Conservation (phyloP, 2,797 vertebrate species). For the Oreochromis grahami region DNA sequence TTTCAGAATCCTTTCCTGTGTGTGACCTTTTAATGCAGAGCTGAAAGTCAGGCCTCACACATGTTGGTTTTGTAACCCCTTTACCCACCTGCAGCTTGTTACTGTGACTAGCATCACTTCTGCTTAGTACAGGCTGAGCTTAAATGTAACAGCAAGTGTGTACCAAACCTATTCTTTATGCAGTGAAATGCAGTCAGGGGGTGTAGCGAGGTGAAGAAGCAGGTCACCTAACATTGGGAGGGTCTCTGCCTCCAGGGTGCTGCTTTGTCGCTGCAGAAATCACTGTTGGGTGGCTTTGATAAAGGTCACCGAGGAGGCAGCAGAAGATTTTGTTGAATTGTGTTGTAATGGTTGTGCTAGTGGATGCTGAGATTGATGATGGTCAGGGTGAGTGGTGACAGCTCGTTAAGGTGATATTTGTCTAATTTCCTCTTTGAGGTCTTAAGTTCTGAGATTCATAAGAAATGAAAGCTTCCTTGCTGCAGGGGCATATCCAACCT, state of each 20-base stretch:
- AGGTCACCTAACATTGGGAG: conserved; percentile 3
- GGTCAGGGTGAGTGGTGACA: background rate
- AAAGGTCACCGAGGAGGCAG: background rate
- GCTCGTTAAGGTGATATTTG: background rate
- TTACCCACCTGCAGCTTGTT: background rate
- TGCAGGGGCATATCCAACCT: too few relatives aligned
- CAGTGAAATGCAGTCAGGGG: background rate
- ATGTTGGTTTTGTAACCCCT: background rate
- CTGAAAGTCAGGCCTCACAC: background rate
- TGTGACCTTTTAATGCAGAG: background rate
- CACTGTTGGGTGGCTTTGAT: background rate
- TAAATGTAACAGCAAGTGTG: background rate
- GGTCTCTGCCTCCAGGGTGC: background rate
- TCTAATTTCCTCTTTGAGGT: background rate
- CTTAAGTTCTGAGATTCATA: background rate
- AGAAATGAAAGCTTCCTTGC: background rate
- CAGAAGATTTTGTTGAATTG: background rate
- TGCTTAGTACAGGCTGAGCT: background rate
- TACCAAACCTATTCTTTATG: background rate
- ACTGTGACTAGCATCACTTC: background rate
- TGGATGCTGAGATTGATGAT: background rate
- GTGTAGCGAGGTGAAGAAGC: background rate
- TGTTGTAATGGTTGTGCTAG: background rate
- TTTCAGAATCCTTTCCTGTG: background rate
- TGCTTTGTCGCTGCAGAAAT: background rate